phyloP scores from a whole-genome alignment of 2,113 vertebrate genomes.

The Equus przewalskii region DNA sequence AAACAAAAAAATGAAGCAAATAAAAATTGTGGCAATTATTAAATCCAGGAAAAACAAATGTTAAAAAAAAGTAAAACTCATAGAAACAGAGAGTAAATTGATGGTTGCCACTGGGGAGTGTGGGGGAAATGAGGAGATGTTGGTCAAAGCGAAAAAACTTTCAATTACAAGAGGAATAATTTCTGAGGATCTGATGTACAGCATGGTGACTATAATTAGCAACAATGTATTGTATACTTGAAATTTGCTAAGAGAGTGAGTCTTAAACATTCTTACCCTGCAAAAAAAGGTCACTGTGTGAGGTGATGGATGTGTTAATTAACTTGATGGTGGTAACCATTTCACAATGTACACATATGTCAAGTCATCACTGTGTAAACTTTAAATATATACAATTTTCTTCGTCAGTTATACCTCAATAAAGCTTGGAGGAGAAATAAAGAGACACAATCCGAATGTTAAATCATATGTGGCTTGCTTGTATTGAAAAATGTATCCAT shows the following conservation, averaged over 20 bases:
- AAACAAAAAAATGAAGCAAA: no score
- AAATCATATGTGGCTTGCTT: background rate
- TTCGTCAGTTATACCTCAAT: background rate
- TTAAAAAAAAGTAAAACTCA: background rate
- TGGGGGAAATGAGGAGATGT: no score
- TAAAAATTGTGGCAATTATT: no score
- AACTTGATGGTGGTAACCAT: background rate
- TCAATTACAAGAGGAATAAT: background rate
- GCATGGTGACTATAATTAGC: background rate
- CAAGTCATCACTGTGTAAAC: background rate
- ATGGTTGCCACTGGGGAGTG: background rate
- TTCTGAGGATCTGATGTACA: background rate
- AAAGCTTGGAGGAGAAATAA: background rate
- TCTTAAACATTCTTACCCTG: background rate
- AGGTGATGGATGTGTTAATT: background rate
- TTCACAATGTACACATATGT: background rate
- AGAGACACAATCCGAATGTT: background rate
- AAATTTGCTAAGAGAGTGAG: background rate
- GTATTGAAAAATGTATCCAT: background rate
- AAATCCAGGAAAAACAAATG: no score
- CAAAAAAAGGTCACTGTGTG: background rate
- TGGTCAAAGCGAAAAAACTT: no score
- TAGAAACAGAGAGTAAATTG: background rate
- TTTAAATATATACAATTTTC: background rate
- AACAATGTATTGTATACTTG: background rate